phyloP scores from a whole-genome alignment of 2,797 vertebrate species.

The Squalus acanthias region DNA sequence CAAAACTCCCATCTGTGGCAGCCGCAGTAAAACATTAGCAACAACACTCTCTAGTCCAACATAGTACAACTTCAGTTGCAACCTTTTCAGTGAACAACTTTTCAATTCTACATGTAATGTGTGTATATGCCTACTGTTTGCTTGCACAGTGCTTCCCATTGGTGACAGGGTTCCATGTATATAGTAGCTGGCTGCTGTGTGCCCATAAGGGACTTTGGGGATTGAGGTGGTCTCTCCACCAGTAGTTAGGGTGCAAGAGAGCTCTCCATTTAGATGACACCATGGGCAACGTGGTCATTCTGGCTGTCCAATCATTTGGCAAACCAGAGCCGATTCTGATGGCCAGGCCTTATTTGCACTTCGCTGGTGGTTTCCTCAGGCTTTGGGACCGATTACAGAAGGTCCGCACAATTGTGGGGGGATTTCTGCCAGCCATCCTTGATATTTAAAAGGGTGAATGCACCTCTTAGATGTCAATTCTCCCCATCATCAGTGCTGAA shows the following conservation, averaged over 20 bases:
- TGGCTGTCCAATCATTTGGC: neutral
- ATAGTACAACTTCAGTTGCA: neutral
- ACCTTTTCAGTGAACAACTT: neutral
- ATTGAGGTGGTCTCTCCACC: neutral
- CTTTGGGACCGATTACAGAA: neutral
- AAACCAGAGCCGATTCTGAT: neutral
- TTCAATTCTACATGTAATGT: neutral
- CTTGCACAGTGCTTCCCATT: neutral
- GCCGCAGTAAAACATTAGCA: neutral
- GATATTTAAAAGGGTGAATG: neutral
- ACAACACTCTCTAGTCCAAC: neutral
- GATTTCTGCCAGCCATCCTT: no score
- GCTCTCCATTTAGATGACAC: neutral
- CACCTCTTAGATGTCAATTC: neutral
- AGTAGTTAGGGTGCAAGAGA: neutral
- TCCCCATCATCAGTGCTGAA: neutral
- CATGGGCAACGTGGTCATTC: neutral
- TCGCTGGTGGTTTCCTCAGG: neutral
- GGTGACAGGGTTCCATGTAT: neutral
- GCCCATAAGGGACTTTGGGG: neutral
- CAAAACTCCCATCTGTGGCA: neutral
- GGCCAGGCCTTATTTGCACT: neutral
- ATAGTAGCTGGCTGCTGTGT: neutral
- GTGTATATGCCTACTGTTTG: neutral
- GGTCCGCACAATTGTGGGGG: no score